A percentile compares a stretch with the other conserved stretches of the same genome.
phyloP scores from a whole-genome alignment of 1,140 invertebrate species.

The Hypothenemus hampei region DNA sequence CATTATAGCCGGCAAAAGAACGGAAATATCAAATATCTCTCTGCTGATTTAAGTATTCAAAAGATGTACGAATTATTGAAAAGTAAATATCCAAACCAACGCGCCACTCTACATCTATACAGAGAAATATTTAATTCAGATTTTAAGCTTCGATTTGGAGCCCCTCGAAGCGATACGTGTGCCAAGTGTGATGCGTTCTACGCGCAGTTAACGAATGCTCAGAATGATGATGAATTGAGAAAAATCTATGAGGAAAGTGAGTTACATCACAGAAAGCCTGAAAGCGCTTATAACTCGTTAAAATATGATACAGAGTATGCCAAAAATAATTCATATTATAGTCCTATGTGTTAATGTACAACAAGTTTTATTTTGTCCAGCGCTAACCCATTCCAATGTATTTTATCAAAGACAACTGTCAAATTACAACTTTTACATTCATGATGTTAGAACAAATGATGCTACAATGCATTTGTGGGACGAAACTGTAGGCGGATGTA shows the following conservation, averaged over 20 bases:
- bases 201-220: neutral
- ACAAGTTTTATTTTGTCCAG: conserved; percentile 20
- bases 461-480: conserved; percentile 16
- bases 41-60: neutral
- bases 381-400: conserved; percentile 3
- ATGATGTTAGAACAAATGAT: neutral
- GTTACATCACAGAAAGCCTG: conserved; percentile 7
- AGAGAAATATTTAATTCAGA: conserved; percentile 11
- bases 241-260: conserved; percentile 1
- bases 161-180: conserved; percentile 8
- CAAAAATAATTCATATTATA: neutral
- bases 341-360: conserved; percentile 12
- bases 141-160: conserved; percentile 9
- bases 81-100: conserved; percentile 7
- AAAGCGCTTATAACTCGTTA: neutral
- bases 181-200: conserved; percentile 2
- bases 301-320: neutral
- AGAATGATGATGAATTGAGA: conserved; percentile 1
- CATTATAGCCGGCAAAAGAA: neutral
- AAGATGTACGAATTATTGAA: conserved; percentile 2
- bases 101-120: neutral
- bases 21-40: neutral
- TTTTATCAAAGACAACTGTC: conserved; percentile 17
- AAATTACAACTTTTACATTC: conserved; percentile 9
- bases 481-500: conserved; percentile 14